Base-by-base conservation (phyloP, 1,140 invertebrate species). In the Chironomus tepperi region DNA sequence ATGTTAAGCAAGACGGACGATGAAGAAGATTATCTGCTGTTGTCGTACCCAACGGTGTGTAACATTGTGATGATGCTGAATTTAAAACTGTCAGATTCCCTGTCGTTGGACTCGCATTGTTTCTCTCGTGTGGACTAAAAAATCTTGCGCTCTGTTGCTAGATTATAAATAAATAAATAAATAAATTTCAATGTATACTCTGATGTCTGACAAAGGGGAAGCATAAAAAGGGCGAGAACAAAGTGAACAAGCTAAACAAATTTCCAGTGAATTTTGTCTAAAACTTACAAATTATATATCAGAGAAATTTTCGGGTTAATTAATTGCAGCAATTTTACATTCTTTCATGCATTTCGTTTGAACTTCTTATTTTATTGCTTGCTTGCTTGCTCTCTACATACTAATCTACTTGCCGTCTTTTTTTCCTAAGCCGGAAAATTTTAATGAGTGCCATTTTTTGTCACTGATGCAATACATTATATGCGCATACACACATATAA, bases 91-190 rank as follows among this genome's bases (percentile, higher is more conserved):
- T 18, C 19, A 70, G 18, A 19, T 70, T 70, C 18, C 81, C 80
- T 80, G 80, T 79, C 76, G 81, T 81, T 76, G 80, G 78, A 81
- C 81, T 82, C 65, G 18, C 19, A 70, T 70, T 70, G 18, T 21
- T 70, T 79, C 81, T 81, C 78, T 82, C 81, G 77, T 80, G 81
- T 78, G 81, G 81, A 78, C 80, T 80, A 78, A 82, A 80, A 80
- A 81, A 82, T 81, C 81, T 82, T 81, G 81, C 81, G 81, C 81
- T 82, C 81, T 82, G 81, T 81, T 82, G 81, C 81, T 82, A 34
- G 78, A 74, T 79, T 75, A 67, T 75, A 73, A 12, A 42, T 73
- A 16, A 75, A 75, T 74, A 70, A 73, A 75, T 74, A 74, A 75
- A 70, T 70, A 34, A 57, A 34, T 7, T 67, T 18, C 16, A 72